Percentiles rank a stretch among this genome's conserved stretches.
Evolutionary conservation across 2,888 invertebrate genomes (phyloP).

Genomic region (Gymnosoma rotundatum): DNA sequence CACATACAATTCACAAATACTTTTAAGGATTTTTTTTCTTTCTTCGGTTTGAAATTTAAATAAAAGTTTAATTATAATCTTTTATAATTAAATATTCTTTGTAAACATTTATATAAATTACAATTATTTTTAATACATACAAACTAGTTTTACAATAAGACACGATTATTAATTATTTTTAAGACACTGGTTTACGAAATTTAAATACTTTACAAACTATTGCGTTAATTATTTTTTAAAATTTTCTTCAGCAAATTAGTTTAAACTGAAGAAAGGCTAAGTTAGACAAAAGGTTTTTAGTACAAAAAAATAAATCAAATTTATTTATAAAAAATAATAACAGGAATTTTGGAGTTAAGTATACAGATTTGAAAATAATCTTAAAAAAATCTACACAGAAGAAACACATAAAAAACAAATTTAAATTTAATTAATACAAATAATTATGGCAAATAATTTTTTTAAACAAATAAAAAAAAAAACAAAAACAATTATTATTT

Average conservation of each 20-base stretch:
- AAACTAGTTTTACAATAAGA: constrained; percentile 66
- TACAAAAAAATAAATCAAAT: not conserved
- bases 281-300: no score
- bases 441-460: constrained; percentile 60
- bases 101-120: constrained; percentile 68
- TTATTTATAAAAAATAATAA: not conserved
- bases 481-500: constrained; percentile 59
- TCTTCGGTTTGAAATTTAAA: constrained; percentile 51
- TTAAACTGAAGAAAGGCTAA: no score
- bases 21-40: constrained; percentile 49
- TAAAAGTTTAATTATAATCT: constrained; percentile 29
- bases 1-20: constrained; percentile 41
- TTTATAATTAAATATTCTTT: constrained; percentile 55
- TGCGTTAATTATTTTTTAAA: constrained; percentile 30
- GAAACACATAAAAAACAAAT: constrained; percentile 6
- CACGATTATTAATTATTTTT: constrained; percentile 51
- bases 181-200: constrained; percentile 57
- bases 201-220: constrained; percentile 33
- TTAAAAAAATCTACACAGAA: constrained; percentile 13
- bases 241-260: not conserved
- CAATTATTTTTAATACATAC: constrained; percentile 53
- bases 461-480: constrained; percentile 46
- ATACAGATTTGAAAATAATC: not conserved
- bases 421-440: constrained; percentile 43
- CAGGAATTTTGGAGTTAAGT: not conserved